A percentile compares a stretch with the other conserved stretches of the same genome.
phyloP scores from a whole-genome alignment of 1,140 invertebrate species.

The Meloidogyne floridensis region DNA sequence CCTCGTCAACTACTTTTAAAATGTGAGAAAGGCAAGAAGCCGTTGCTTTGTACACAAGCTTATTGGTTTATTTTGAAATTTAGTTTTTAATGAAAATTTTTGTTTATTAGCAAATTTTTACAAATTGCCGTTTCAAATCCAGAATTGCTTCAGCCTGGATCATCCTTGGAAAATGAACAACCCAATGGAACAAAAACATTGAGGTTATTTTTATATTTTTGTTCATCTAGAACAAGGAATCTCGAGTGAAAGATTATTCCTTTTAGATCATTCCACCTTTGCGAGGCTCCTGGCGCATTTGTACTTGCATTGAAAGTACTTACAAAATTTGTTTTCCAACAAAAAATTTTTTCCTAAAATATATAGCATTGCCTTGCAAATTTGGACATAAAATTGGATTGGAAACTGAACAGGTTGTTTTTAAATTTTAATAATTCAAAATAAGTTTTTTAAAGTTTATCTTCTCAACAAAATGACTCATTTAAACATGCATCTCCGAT shows the following conservation, averaged over 20 bases:
- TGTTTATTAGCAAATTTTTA: constrained; percentile 44
- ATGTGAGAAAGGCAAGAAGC: background rate
- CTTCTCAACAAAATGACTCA: background rate
- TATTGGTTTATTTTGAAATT: constrained; percentile 37
- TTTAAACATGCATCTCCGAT: constrained; percentile 16
- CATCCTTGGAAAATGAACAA: background rate
- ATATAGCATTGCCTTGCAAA: constrained; percentile 26
- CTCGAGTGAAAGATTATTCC: background rate
- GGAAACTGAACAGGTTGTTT: constrained; percentile 11
- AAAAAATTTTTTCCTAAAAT: constrained; percentile 13
- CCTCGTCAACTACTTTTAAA: background rate
- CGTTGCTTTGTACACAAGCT: constrained; percentile 35
- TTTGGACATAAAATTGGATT: constrained; percentile 36
- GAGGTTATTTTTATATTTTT: background rate
- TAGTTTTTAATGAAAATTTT: background rate
- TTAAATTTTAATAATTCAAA: constrained; percentile 15
- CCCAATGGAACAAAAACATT: background rate
- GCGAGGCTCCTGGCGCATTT: constrained; percentile 57
- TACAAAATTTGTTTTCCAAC: background rate
- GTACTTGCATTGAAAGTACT: constrained; percentile 39
- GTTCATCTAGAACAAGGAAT: too few relatives aligned
- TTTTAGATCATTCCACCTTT: constrained; percentile 55
- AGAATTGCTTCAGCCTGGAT: constrained; percentile 7
- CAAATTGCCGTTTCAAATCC: constrained; percentile 44
- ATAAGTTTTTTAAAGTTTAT: background rate